Conservation (phyloP, 2,888 invertebrate species). For the Blastobasis adustella region DNA sequence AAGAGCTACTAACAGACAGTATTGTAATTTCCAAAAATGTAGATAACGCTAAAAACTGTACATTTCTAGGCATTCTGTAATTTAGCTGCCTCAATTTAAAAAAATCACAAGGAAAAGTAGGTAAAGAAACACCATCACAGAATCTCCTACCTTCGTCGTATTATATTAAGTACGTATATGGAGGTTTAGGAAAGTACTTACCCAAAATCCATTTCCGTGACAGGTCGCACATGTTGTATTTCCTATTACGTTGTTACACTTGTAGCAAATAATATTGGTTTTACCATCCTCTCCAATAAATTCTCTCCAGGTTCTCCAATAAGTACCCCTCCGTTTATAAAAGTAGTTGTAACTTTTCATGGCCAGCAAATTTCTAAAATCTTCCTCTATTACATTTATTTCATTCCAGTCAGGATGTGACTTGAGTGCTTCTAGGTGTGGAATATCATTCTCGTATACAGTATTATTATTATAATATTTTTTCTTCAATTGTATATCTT, state of each 20-base stretch:
- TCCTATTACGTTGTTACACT: slow-evolving; percentile 27
- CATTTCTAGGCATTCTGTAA: too few species aligned
- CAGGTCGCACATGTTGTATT: slow-evolving; percentile 23
- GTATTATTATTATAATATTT: slow-evolving; percentile 17
- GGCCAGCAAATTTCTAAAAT: slow-evolving; percentile 29
- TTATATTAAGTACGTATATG: too few species aligned
- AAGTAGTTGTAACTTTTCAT: slow-evolving; percentile 41
- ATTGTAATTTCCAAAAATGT: too few species aligned
- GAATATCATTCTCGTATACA: slow-evolving; percentile 27
- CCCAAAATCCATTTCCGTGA: slow-evolving; percentile 39
- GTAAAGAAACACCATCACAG: too few species aligned
- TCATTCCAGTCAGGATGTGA: slow-evolving; percentile 8
- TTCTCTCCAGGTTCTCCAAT: slow-evolving; percentile 52
- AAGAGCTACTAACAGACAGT: too few species aligned
- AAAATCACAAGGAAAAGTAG: too few species aligned
- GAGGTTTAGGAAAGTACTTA: slow-evolving; percentile 17
- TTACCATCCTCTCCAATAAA: slow-evolving; percentile 20
- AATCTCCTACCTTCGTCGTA: too few species aligned
- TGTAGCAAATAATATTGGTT: slow-evolving; percentile 31
- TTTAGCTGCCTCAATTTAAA: too few species aligned
- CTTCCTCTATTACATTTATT: slow-evolving; percentile 26
- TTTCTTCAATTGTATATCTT: slow-evolving; percentile 17
- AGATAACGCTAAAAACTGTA: too few species aligned
- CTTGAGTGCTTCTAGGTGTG: slow-evolving; percentile 24
- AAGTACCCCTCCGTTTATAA: slow-evolving; percentile 40